A percentile compares a stretch with the other conserved stretches of the same genome.
These are phyloP conservation scores for Condylura cristata DNA, from an alignment of 2,113 vertebrate genomes.

Conservation along the genomic window DNA sequence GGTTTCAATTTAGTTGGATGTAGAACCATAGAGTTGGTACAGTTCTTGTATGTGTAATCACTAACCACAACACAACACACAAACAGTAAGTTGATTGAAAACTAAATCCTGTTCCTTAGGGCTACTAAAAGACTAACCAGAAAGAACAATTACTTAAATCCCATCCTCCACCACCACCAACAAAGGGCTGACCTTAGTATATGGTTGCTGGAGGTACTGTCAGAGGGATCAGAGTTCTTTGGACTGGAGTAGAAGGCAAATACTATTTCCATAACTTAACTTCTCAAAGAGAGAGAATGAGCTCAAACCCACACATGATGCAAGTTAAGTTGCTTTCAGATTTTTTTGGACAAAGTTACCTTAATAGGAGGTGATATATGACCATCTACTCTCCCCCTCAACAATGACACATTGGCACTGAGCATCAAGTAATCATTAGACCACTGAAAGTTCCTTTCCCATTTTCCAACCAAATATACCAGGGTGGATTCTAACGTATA, in stretches of 20 bases:
- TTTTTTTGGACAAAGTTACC: neutral
- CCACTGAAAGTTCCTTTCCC: neutral
- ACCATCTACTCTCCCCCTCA: neutral
- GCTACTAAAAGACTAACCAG: neutral
- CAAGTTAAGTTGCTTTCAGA: conserved; percentile 3
- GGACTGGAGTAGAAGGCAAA: neutral
- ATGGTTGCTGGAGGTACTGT: neutral
- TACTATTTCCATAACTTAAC: conserved; percentile 30
- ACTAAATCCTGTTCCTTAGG: neutral
- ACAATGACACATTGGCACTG: neutral
- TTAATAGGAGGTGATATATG: neutral
- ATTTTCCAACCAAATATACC: conserved; percentile 24
- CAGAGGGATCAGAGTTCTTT: neutral
- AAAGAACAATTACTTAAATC: neutral
- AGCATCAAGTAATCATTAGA: neutral
- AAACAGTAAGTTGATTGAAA: neutral
- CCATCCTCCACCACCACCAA: conserved; percentile 3
- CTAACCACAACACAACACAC: neutral
- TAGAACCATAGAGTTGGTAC: neutral
- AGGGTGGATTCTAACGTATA: neutral
- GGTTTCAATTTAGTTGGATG: neutral
- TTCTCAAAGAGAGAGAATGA: neutral
- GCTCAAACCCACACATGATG: neutral
- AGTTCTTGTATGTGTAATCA: neutral
- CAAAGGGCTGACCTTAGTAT: neutral